Percentiles rank a stretch among this genome's conserved stretches.
Conservation (phyloP, 2,797 vertebrate species). For the Eptatretus atami region DNA sequence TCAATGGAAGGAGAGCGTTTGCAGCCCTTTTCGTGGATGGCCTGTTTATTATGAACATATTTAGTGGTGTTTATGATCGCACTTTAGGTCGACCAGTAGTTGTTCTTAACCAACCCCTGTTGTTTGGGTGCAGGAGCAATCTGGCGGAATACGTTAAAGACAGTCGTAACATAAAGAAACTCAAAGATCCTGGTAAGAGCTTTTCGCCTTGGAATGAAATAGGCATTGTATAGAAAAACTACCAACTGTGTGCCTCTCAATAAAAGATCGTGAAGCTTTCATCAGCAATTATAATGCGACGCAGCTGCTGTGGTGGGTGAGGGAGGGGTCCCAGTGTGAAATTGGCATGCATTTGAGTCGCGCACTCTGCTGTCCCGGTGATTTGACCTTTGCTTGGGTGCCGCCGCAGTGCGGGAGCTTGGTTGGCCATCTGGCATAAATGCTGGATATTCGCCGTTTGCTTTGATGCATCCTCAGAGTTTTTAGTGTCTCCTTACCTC, state of each 20-base stretch:
- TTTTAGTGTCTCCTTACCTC: not conserved
- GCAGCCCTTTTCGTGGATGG: too few species aligned
- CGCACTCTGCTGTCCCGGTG: not conserved
- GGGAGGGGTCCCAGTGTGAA: too few species aligned
- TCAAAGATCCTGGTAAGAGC: constrained; percentile 44
- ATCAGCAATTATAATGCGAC: too few species aligned
- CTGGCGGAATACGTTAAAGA: constrained; percentile 43
- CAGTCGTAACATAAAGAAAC: constrained; percentile 40
- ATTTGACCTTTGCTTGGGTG: not conserved
- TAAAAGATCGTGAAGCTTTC: too few species aligned
- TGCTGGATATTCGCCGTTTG: not conserved
- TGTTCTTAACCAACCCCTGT: not conserved
- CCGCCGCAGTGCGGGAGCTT: not conserved
- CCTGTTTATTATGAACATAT: not conserved
- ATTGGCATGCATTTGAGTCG: not conserved
- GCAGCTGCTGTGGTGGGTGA: too few species aligned
- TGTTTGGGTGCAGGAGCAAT: constrained; percentile 20
- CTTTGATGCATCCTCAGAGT: not conserved
- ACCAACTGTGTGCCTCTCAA: too few species aligned
- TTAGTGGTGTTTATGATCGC: not conserved
- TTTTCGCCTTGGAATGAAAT: not conserved
- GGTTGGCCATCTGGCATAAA: not conserved
- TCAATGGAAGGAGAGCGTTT: too few species aligned
- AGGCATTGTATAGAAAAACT: too few species aligned
- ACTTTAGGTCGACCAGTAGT: not conserved